Evolutionary conservation across 1,140 invertebrate species (phyloP).

Genomic region (Aplysia californica): DNA sequence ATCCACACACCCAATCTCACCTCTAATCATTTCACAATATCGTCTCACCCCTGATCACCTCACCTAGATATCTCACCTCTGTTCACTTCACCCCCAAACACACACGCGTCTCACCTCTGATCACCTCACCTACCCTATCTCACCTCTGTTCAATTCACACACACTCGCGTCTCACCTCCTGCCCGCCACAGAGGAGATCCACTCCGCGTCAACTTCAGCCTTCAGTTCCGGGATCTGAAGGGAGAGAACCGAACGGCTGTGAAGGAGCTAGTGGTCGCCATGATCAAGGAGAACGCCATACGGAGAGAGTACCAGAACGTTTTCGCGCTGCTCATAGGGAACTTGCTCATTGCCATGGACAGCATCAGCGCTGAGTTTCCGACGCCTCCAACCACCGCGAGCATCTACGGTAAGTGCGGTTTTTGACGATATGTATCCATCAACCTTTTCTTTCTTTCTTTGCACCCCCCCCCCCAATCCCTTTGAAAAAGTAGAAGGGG

Average conservation of each 20-base stretch:
- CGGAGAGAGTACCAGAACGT: conserved; percentile 2
- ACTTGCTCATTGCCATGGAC: conserved; percentile 22
- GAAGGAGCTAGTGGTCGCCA: conserved; percentile 10
- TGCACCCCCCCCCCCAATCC: too few species aligned
- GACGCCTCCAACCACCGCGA: background rate
- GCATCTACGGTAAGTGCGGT: conserved; percentile 19
- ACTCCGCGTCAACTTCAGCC: conserved; percentile 29
- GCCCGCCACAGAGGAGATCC: conserved; percentile 13
- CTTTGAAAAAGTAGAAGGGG: too few species aligned
- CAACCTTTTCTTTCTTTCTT: background rate
- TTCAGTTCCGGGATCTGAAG: conserved; percentile 17
- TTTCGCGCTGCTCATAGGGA: conserved; percentile 17
- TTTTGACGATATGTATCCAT: too few species aligned
- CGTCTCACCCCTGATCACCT: too few species aligned
- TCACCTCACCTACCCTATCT: too few species aligned
- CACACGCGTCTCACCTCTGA: too few species aligned
- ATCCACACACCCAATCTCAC: too few species aligned
- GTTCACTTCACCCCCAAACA: too few species aligned
- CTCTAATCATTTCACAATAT: too few species aligned
- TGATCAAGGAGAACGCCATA: conserved; percentile 28
- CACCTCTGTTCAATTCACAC: too few species aligned
- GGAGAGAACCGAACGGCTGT: background rate
- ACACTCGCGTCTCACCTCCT: too few species aligned
- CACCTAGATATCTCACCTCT: too few species aligned
- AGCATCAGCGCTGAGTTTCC: conserved; percentile 13